Evolutionary conservation across 2,113 vertebrate genomes (phyloP).

Genomic region (Corynorhinus townsendii): DNA sequence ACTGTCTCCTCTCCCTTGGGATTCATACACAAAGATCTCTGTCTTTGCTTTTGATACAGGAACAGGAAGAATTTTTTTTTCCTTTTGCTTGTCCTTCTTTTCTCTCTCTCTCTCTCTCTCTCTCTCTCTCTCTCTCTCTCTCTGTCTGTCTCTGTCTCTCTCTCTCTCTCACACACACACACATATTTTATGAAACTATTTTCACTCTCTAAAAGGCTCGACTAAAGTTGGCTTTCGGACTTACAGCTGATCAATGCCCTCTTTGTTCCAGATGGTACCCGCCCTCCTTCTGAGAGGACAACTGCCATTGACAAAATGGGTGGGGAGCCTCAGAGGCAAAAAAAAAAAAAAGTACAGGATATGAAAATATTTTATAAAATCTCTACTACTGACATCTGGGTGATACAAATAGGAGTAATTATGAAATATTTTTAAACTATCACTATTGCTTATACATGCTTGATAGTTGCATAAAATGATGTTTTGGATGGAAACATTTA

Average conservation of each 20-base stretch:
- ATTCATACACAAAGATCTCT: background rate
- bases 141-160: too few relatives aligned
- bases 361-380: slow-evolving; percentile 55
- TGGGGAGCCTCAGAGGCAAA: slow-evolving; percentile 13
- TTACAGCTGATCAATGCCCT: slow-evolving; percentile 55
- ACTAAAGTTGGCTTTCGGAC: slow-evolving; percentile 51
- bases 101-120: too few relatives aligned
- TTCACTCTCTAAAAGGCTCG: slow-evolving; percentile 45
- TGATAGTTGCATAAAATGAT: slow-evolving; percentile 17
- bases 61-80: background rate
- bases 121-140: too few relatives aligned
- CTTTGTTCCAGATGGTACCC: slow-evolving; percentile 59
- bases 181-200: slow-evolving; percentile 29
- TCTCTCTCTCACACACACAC: too few relatives aligned
- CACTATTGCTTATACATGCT: background rate
- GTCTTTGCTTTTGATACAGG: slow-evolving; percentile 9
- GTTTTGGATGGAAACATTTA: background rate
- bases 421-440: slow-evolving; percentile 19
- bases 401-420: slow-evolving; percentile 3
- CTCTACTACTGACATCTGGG: slow-evolving; percentile 15
- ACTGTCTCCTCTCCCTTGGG: background rate
- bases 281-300: slow-evolving; percentile 35
- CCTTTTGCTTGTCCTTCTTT: background rate
- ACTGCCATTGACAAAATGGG: slow-evolving; percentile 57
- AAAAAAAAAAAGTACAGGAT: background rate